Percentiles rank a stretch among this genome's conserved stretches.
These are phyloP conservation scores for Dipodomys merriami DNA, from an alignment of 2,113 vertebrate genomes.

Conservation along the genomic window DNA sequence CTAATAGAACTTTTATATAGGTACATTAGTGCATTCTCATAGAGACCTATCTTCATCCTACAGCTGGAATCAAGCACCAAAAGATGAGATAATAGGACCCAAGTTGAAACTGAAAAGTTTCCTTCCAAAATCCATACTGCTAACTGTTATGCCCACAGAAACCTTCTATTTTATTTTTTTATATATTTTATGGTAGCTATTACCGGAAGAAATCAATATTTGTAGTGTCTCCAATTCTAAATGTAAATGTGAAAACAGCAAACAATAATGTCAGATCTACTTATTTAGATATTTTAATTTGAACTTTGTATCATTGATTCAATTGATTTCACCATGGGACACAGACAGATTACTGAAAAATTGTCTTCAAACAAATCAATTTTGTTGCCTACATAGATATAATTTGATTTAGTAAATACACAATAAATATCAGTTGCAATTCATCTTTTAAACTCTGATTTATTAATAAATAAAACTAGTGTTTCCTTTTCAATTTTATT, in stretches of 20 bases:
- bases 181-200: not conserved
- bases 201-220: constrained; percentile 1
- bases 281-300: constrained; percentile 9
- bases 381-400: not conserved
- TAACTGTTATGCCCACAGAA: not conserved
- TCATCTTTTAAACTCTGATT: not conserved
- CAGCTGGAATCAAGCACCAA: not conserved
- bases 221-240: not conserved
- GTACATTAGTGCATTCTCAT: not conserved
- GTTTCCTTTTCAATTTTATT: constrained; percentile 14
- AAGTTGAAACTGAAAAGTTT: not conserved
- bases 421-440: constrained; percentile 11
- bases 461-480: constrained; percentile 39
- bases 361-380: constrained; percentile 29
- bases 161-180: not conserved
- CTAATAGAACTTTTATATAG: not conserved
- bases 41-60: not conserved
- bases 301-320: not conserved
- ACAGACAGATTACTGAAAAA: not conserved
- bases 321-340: constrained; percentile 10
- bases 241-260: constrained; percentile 10
- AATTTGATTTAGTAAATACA: not conserved
- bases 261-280: not conserved
- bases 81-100: not conserved
- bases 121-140: not conserved